Evolutionary conservation across 2,888 invertebrate species (phyloP), one percentile per base, ranked within the genome.

Genomic region (Danaus chrysippus): DNA sequence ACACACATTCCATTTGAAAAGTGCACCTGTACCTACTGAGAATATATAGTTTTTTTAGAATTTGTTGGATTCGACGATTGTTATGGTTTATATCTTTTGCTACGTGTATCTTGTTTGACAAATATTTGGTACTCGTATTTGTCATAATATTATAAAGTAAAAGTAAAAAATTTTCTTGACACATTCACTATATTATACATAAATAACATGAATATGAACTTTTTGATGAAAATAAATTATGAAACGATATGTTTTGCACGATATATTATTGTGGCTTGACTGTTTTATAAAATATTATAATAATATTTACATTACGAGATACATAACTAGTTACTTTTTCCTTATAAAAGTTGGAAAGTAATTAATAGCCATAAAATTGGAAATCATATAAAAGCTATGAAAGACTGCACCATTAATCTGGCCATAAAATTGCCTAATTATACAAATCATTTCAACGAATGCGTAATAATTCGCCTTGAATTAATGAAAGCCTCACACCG

Each of bases 1-100:
- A 75, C 82, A 78, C 82, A 80, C 83, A 86, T 86, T 82, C 87
- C 81, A 84, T 87, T 87, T 82, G 80, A 83, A 85, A 83, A 84
- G 78, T 86, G 87, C 88, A 88, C 87, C 88, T 87, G 87, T 75
- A 84, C 76, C 73, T 71, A 65, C 68, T 80, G 78, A 75, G 80
- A 76, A 78, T 81, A 77, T 79, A 74, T 76, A 74, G 54, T 65
- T 68, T 79, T 81, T 79, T 82, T 79, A 79, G 76, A 77, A 81
- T 81, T 80, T 70, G 70, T 78, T 75, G 73, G 71, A 71, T 76
- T 76, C 74, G 73, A 17, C 69, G 76, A 81, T 77, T 76, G 77
- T 15, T 17, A 76, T 75, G 78, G 79, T 79, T 78, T 78, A 74
- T 78, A 79, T 78, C 73, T 74, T 73, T 73, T 73, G 68, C 68